Evolutionary conservation across 2,113 vertebrate species (phyloP), one percentile per base, ranked within the genome.

Genomic region (Arothron firmamentum): DNA sequence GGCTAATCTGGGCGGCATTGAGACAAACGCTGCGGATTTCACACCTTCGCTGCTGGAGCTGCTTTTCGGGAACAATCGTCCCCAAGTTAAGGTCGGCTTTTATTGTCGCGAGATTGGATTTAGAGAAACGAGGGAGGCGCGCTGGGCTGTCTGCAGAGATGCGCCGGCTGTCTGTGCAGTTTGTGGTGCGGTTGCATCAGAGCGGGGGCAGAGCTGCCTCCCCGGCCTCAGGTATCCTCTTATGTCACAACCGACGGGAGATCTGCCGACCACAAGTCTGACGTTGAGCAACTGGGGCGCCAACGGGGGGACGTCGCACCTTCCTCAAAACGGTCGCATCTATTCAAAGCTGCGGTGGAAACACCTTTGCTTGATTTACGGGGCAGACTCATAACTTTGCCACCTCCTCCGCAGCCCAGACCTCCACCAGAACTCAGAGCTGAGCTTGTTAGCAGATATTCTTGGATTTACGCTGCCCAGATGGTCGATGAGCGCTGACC

Each of bases 291-390:
- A 48, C 46, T 9, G 46, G 17, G 7, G 45, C 45, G 31, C 9
- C 6, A 34, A 34, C 34, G 12, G 34, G 11, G 3, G 34, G 34
- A 38, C 34, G 45, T 45, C 6, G 7, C 45, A 12, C 45, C 45
- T 1, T 5, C 45, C 45, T n/a, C 17, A 15, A 1, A 85, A 80
- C 81, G 62, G 78, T 67, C 25, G 63, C 15, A 3, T 75, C 73
- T 80, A 50, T 78, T 71, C 59, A 66, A 51, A 80, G 66, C 65
- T 8, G 15, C 10, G 55, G 49, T 80, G 84, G 80, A 88, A 87
- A 38, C 34, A 11, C 34, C 34, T 75, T 74, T 46, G 48, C 53
- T 47, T 52, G 56, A 67, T 79, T 75, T 74, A 67, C 72, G 31
- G 21, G 59, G 70, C 46, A 60, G 15, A 17, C 62, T 61, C 87